Percentiles rank a stretch among this genome's conserved stretches.
These are phyloP conservation scores for Drosophila rubida DNA, from an alignment of 2,888 invertebrate genomes.

Conservation along the genomic window DNA sequence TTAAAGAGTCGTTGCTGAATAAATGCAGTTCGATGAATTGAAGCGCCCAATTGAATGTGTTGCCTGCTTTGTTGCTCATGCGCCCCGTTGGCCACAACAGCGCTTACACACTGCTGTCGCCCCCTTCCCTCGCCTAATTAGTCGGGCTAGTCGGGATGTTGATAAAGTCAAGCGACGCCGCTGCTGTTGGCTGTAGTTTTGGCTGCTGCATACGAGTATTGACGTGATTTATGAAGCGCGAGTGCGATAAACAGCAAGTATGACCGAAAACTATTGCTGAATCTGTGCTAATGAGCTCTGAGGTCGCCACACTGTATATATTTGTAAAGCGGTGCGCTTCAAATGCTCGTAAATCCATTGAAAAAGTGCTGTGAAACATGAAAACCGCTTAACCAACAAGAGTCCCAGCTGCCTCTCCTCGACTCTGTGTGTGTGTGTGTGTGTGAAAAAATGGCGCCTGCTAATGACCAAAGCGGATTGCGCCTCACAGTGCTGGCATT, in stretches of 20 bases:
- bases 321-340: constrained; percentile 21
- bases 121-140: constrained; percentile 67
- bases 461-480: constrained; percentile 73
- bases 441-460: constrained; percentile 15
- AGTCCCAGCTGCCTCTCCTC: constrained; percentile 42
- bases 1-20: not conserved
- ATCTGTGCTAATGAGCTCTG: constrained; percentile 54
- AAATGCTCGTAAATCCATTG: constrained; percentile 28
- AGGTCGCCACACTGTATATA: not conserved
- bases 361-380: constrained; percentile 39
- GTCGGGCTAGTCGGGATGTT: constrained; percentile 15
- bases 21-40: not conserved
- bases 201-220: constrained; percentile 40
- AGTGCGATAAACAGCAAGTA: constrained; percentile 34
- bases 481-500: constrained; percentile 44
- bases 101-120: constrained; percentile 16
- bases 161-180: constrained; percentile 22
- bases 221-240: constrained; percentile 49
- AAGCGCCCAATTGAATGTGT: not conserved
- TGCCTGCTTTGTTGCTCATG: constrained; percentile 30
- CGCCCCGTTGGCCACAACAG: constrained; percentile 32
- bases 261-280: constrained; percentile 51
- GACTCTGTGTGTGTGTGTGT: not conserved
- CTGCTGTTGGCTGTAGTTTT: not conserved
- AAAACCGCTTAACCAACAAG: constrained; percentile 45